Evolutionary conservation across 2,113 vertebrate species (phyloP).

Genomic region (Indicator indicator): DNA sequence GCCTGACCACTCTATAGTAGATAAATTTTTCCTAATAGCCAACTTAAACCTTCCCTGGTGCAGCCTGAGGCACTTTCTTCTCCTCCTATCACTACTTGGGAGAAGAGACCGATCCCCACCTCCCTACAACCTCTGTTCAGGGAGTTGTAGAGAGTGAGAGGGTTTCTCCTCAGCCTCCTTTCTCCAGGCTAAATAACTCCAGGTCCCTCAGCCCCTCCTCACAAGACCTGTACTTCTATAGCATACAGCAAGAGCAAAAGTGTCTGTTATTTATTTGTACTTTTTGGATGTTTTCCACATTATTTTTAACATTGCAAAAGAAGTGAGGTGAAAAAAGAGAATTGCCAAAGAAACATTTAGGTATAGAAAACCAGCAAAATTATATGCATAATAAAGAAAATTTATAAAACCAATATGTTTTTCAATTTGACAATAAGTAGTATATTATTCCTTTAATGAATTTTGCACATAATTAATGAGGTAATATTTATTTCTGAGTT

Average conservation of each 20-base stretch:
- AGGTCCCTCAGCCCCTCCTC: too few relatives aligned
- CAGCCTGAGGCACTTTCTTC: too few relatives aligned
- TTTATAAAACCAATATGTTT: background rate
- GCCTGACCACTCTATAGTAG: too few relatives aligned
- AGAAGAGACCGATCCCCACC: too few relatives aligned
- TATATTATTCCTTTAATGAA: background rate
- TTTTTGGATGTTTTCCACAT: background rate
- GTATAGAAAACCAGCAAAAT: background rate
- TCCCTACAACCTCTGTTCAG: too few relatives aligned
- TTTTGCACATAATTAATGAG: background rate
- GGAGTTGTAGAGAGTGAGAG: too few relatives aligned
- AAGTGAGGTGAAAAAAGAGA: background rate
- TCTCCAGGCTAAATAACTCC: too few relatives aligned
- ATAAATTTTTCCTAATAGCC: too few relatives aligned
- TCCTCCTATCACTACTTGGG: too few relatives aligned
- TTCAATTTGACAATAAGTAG: background rate
- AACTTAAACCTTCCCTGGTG: too few relatives aligned
- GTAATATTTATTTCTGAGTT: background rate
- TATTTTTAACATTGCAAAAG: background rate
- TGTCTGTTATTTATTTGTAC: background rate
- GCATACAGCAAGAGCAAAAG: background rate
- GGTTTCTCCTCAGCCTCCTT: too few relatives aligned
- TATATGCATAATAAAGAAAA: background rate
- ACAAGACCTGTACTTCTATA: background rate
- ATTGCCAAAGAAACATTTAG: background rate